Base-by-base conservation (phyloP, 2,797 vertebrate genomes). In the Cyclopterus lumpus region DNA sequence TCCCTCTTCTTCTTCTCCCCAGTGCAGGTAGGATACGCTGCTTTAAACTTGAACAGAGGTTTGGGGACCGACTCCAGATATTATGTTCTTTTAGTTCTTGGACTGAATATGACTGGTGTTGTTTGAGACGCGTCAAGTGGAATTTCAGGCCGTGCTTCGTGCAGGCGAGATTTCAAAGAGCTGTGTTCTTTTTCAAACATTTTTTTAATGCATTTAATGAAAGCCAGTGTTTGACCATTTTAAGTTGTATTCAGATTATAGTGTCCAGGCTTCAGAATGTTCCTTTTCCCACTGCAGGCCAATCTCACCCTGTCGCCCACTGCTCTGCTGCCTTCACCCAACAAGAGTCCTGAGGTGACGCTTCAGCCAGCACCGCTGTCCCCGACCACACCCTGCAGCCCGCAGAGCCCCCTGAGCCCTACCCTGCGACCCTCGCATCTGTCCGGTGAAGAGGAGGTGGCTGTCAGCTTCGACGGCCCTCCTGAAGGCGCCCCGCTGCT, bases 1-100 rank as follows among this genome's bases (percentile, higher is more conserved):
- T 95, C 93, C 51, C 85, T 95, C 58, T 92, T 95, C 79, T 71
- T 95, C 77, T 94, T 95, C 87, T 93, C 93, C 32, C 93, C 94
- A 0, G 91, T 93, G 75, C 93, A 95, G 95, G 95, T 95, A 95
- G 81, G 93, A 80, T 1, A 18, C 36, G 54, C 49, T 60, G 8
- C 40, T 68, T 12, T 60, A 5, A 48, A 61, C 44, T 0, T 57
- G 1, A 73, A 11, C 48, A 26, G 22, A 4, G 44, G 6, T n/a
- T 44, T 18, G 10, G 48, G 12, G 24, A 36, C 3, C 26, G 26
- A 46, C n/a, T 22, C 8, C 1, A 38, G 6, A 30, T 44, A 53
- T 42, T 1, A 34, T 34, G 32, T 44, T 8, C 44, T 4, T 4
- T 32, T 22, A 54, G 9, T 30, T 69, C 14, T 58, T 5, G 49